Evolutionary conservation across 1,140 invertebrate species (phyloP).

Genomic region (Ctenoplectra terminalis): DNA sequence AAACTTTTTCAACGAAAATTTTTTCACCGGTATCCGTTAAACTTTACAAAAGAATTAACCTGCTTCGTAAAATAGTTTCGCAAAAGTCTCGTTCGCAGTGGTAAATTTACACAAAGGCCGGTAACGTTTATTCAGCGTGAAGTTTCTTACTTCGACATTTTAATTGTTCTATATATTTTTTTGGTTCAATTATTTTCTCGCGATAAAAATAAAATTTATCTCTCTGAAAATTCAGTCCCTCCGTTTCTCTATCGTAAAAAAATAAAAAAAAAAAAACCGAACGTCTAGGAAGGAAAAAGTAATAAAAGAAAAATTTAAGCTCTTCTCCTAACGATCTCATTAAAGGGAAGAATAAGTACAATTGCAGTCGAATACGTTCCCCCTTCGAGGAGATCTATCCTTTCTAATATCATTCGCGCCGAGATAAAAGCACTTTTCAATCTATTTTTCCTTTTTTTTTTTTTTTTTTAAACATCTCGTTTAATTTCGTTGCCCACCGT

Average conservation of each 20-base stretch:
- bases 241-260: not conserved
- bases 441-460: not conserved
- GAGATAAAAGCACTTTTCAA: not conserved
- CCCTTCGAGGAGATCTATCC: not conserved
- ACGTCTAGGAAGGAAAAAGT: not conserved
- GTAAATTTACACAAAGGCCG: not conserved
- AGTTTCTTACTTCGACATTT: not conserved
- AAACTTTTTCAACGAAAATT: not conserved
- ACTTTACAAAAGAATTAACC: not conserved
- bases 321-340: not conserved
- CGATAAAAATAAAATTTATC: not conserved
- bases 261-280: not conserved
- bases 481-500: not conserved
- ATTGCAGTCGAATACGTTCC: not conserved
- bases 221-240: not conserved
- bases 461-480: not conserved
- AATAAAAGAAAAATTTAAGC: conserved; percentile 8
- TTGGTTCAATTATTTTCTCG: not conserved
- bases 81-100: not conserved
- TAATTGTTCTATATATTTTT: not conserved
- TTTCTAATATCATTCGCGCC: not conserved
- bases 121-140: not conserved
- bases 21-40: not conserved
- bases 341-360: conserved; percentile 8
- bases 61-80: not conserved